These are phyloP conservation scores for Loris lydekkerianus DNA, from an alignment of 2,797 vertebrate species.

Conservation along the genomic window DNA sequence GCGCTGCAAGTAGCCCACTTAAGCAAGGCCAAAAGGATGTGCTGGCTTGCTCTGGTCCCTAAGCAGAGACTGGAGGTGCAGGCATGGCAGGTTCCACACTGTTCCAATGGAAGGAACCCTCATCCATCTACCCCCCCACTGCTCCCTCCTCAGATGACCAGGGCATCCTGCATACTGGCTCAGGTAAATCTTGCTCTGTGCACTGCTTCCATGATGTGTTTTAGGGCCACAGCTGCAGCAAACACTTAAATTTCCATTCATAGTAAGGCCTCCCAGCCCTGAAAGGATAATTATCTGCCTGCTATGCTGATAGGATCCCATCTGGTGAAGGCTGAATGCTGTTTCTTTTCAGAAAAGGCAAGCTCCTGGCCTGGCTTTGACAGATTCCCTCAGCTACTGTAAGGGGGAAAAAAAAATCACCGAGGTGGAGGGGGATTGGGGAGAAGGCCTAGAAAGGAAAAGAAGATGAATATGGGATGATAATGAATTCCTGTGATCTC, in stretches of 20 bases:
- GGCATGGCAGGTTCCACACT: neutral
- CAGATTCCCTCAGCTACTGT: conserved; percentile 43
- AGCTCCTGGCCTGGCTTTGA: conserved; percentile 33
- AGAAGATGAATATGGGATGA: conserved; percentile 12
- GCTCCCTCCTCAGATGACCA: neutral
- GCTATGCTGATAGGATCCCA: conserved; percentile 79
- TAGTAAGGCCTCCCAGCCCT: neutral
- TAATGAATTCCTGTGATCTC: conserved; percentile 53
- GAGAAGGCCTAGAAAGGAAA: neutral
- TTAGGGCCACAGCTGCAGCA: conserved; percentile 54
- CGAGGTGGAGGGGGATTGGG: neutral
- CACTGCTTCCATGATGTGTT: neutral
- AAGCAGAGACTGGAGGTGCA: neutral
- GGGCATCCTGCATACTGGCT: neutral
- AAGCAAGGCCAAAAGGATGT: neutral
- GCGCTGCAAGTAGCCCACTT: neutral
- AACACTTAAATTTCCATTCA: conserved; percentile 55
- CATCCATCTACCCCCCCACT: neutral
- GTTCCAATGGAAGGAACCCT: neutral
- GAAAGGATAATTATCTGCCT: conserved; percentile 59
- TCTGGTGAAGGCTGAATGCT: conserved; percentile 62
- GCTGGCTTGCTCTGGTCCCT: neutral
- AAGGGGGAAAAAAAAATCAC: neutral
- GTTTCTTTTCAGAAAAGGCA: conserved; percentile 62
- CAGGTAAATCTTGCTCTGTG: neutral